These are phyloP conservation scores for Kryptolebias marmoratus DNA, from an alignment of 2,113 vertebrate species.

Conservation along the genomic window DNA sequence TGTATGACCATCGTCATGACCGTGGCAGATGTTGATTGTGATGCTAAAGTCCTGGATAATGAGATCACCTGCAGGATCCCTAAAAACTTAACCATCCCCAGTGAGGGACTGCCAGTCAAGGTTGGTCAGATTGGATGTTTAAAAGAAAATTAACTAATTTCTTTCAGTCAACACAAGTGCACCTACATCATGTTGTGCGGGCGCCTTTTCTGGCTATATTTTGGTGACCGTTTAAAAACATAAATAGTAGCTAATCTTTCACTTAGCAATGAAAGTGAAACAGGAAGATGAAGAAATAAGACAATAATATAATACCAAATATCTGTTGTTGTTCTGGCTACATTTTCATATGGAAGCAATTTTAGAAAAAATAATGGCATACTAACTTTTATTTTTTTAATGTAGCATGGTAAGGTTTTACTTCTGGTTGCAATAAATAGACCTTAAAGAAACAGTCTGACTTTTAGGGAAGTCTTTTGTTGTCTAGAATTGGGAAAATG, in stretches of 20 bases:
- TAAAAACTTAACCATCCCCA: constrained; percentile 78
- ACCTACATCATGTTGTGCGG: background rate
- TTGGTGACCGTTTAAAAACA: background rate
- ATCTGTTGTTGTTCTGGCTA: background rate
- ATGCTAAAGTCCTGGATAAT: constrained; percentile 86
- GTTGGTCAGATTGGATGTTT: constrained; percentile 65
- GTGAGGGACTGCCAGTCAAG: constrained; percentile 80
- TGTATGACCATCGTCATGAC: constrained; percentile 91
- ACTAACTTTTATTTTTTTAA: background rate
- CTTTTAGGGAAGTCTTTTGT: background rate
- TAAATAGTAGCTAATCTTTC: background rate
- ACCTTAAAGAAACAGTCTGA: background rate
- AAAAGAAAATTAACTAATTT: background rate
- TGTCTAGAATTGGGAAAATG: too few relatives aligned
- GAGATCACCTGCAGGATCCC: constrained; percentile 90
- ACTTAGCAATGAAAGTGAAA: background rate
- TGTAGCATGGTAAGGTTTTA: too few relatives aligned
- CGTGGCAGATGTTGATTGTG: constrained; percentile 85
- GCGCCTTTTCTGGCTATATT: background rate
- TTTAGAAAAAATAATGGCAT: background rate
- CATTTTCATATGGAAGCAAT: background rate
- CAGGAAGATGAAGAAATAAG: background rate
- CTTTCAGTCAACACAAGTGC: background rate
- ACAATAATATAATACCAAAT: background rate
- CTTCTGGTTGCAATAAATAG: background rate